A percentile compares a stretch with the other conserved stretches of the same genome.
phyloP scores from a whole-genome alignment of 1,140 invertebrate genomes.

The Cherax destructor region DNA sequence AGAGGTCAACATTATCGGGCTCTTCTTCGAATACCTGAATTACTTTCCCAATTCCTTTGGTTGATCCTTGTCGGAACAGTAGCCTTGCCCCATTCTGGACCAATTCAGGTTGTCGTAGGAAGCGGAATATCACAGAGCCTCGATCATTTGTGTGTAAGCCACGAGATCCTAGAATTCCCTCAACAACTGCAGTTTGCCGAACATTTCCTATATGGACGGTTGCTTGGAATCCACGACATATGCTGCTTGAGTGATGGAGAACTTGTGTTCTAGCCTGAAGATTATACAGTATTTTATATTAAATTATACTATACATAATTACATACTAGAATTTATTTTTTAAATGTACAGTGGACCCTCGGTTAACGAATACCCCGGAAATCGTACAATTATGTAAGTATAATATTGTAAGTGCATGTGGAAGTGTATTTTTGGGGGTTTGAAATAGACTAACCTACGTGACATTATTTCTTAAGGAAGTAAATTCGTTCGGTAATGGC shows the following conservation, averaged over 20 bases:
- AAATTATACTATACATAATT: background rate
- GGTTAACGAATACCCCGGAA: too few relatives aligned
- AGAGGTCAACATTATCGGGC: constrained; percentile 37
- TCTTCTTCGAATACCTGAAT: constrained; percentile 84
- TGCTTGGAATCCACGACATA: constrained; percentile 92
- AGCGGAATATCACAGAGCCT: constrained; percentile 91
- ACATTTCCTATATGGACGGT: constrained; percentile 97
- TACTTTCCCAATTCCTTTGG: constrained; percentile 88
- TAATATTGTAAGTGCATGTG: too few relatives aligned
- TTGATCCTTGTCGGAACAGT: constrained; percentile 91
- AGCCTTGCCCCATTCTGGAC: constrained; percentile 90
- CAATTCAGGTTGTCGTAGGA: constrained; percentile 93
- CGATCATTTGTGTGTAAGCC: constrained; percentile 88
- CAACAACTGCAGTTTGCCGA: constrained; percentile 93
- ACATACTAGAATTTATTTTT: too few relatives aligned
- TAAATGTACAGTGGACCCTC: too few relatives aligned
- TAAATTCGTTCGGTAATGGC: too few relatives aligned
- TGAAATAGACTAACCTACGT: too few relatives aligned
- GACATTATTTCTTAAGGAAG: too few relatives aligned
- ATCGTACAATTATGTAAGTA: too few relatives aligned
- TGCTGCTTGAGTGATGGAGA: constrained; percentile 88
- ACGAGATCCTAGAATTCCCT: constrained; percentile 80
- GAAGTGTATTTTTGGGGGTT: too few relatives aligned
- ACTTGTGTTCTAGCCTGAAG: constrained; percentile 88
- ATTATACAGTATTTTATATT: background rate